Conservation (phyloP, 1,140 invertebrate species). For the Drosophila neocordata region DNA sequence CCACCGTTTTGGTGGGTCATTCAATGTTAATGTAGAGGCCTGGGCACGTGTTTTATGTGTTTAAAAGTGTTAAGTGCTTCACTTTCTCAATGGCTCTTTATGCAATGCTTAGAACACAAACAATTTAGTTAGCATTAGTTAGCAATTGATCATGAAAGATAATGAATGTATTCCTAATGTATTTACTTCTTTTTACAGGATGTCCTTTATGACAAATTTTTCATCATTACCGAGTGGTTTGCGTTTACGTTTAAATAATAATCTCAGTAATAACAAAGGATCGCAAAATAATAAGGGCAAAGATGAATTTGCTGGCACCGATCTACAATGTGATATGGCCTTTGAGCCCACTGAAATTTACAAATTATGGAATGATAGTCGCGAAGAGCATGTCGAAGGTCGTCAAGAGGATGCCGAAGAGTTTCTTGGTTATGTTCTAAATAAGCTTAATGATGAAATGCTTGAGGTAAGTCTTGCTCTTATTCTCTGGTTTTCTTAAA, state of each 20-base stretch:
- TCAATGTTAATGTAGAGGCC: conserved; percentile 25
- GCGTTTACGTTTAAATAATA: conserved; percentile 80
- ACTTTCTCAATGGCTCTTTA: conserved; percentile 12
- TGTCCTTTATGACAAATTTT: conserved; percentile 88
- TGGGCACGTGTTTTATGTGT: conserved; percentile 42
- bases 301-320: conserved; percentile 82
- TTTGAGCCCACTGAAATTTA: conserved; percentile 94
- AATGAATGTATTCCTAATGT: too few species aligned
- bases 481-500: too few species aligned
- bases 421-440: conserved; percentile 95
- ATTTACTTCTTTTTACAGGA: conserved; percentile 55
- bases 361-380: conserved; percentile 90
- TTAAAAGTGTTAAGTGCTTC: conserved; percentile 6
- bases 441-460: conserved; percentile 98
- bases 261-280: conserved; percentile 51
- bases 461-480: conserved; percentile 86
- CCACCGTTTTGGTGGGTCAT: conserved; percentile 51
- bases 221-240: conserved; percentile 85
- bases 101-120: neutral
- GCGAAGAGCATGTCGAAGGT: conserved; percentile 89
- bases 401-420: conserved; percentile 98
- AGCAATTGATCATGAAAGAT: too few species aligned
- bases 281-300: conserved; percentile 74
- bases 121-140: neutral
- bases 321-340: conserved; percentile 83